Evolutionary conservation across 1,140 invertebrate genomes (phyloP).

Genomic region (Pseudomyrmex flavicornis): DNA sequence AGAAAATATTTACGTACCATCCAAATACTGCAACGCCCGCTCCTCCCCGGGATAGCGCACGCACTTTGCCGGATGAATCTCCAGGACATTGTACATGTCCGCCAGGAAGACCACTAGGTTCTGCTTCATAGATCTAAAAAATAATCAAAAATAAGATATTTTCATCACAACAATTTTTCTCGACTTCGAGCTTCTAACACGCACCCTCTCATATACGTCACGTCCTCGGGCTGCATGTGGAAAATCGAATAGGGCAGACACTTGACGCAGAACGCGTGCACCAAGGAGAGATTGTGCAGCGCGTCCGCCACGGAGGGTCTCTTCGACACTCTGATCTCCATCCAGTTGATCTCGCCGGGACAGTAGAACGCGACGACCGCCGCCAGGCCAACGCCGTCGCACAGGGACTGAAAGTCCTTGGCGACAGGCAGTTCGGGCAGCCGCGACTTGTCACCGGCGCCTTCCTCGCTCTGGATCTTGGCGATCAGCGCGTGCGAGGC

Average conservation of each 20-base stretch:
- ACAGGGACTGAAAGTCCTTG: conserved; percentile 87
- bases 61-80: conserved; percentile 96
- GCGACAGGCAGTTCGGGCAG: conserved; percentile 84
- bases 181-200: conserved; percentile 40
- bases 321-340: conserved; percentile 89
- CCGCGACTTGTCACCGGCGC: conserved; percentile 81
- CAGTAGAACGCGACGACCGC: conserved; percentile 97
- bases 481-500: conserved; percentile 91
- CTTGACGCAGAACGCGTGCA: conserved; percentile 94
- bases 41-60: conserved; percentile 91
- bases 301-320: conserved; percentile 94
- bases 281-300: conserved; percentile 96
- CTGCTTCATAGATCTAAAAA: conserved; percentile 93
- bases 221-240: conserved; percentile 98
- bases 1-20: conserved; percentile 79
- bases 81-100: conserved; percentile 97
- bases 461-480: conserved; percentile 85
- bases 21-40: conserved; percentile 82
- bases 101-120: conserved; percentile 97
- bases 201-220: conserved; percentile 97
- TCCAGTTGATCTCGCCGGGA: conserved; percentile 93
- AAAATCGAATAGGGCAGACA: conserved; percentile 95
- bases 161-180: too few relatives aligned
- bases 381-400: conserved; percentile 96
- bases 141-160: conserved; percentile 60